These are phyloP conservation scores for Myathropa florea DNA, from an alignment of 2,888 invertebrate species.

Conservation along the genomic window DNA sequence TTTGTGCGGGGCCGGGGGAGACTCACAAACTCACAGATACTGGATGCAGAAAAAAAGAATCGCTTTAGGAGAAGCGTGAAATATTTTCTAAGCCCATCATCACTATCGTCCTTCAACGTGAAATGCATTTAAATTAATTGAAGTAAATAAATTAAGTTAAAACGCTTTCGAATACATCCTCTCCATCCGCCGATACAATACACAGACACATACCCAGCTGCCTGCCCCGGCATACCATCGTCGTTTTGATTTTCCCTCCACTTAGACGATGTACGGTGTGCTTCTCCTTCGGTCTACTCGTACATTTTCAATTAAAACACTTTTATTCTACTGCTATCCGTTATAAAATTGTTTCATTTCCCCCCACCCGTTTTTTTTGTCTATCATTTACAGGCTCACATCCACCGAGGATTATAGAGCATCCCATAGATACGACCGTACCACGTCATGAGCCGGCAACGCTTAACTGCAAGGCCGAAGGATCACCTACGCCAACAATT, in stretches of 20 bases:
- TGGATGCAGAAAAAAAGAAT: background rate
- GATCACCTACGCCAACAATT: slow-evolving; percentile 89
- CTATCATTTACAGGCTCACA: slow-evolving; percentile 80
- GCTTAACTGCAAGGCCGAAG: slow-evolving; percentile 94
- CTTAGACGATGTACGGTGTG: slow-evolving; percentile 38
- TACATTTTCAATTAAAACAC: slow-evolving; percentile 69
- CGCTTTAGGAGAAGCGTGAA: background rate
- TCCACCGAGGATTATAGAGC: slow-evolving; percentile 93
- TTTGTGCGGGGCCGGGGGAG: too few relatives aligned
- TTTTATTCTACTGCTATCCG: slow-evolving; percentile 55
- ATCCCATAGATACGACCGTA: slow-evolving; percentile 94
- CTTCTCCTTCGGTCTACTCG: background rate
- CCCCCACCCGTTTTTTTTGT: slow-evolving; percentile 29
- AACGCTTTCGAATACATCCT: slow-evolving; percentile 58
- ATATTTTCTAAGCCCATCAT: slow-evolving; percentile 64
- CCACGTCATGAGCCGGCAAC: slow-evolving; percentile 95
- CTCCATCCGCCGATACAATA: background rate
- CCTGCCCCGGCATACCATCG: background rate
- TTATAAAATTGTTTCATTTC: slow-evolving; percentile 48
- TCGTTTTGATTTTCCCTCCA: slow-evolving; percentile 53
- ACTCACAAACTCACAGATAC: background rate
- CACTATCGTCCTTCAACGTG: slow-evolving; percentile 43
- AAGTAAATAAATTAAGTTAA: slow-evolving; percentile 71
- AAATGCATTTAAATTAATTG: slow-evolving; percentile 71
- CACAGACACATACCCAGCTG: background rate